Evolutionary conservation across 2,113 vertebrate genomes (phyloP).

Genomic region (Gasterosteus nipponicus): DNA sequence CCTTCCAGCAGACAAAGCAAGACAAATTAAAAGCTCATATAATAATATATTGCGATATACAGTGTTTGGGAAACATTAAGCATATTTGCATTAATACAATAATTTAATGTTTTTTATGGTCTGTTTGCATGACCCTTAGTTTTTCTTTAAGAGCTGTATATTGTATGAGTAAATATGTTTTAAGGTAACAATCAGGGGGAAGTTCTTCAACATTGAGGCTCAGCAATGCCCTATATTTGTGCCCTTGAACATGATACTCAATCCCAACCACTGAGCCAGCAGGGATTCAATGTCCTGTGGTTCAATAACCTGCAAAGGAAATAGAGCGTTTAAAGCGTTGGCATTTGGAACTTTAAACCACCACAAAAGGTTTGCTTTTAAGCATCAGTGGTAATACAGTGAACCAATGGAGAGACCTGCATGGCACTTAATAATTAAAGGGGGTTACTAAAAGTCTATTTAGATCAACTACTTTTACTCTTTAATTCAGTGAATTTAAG

Average conservation of each 20-base stretch:
- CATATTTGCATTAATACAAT: neutral
- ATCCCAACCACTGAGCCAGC: slow-evolving; percentile 25
- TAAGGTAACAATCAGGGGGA: neutral
- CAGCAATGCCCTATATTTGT: slow-evolving; percentile 9
- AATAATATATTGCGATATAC: neutral
- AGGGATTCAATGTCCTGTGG: slow-evolving; percentile 45
- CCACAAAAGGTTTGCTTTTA: neutral
- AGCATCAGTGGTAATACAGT: neutral
- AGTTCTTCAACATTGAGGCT: slow-evolving; percentile 2
- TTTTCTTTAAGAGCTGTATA: slow-evolving; percentile 1
- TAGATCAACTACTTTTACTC: neutral
- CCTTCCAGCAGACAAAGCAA: slow-evolving; percentile 1
- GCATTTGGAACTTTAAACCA: slow-evolving; percentile 13
- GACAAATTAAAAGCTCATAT: neutral
- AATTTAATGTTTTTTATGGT: neutral
- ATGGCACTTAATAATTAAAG: neutral
- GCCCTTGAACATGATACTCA: slow-evolving; percentile 52
- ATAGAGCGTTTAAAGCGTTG: slow-evolving; percentile 2
- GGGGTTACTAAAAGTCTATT: neutral
- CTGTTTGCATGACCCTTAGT: neutral
- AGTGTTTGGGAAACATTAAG: slow-evolving; percentile 3
- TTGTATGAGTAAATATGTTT: neutral
- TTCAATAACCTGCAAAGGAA: slow-evolving; percentile 46
- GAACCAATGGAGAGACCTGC: neutral
- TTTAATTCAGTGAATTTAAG: neutral